Evolutionary conservation across 2,797 vertebrate genomes (phyloP), one percentile per base, ranked within the genome.

Genomic region (Epinephelus malabaricus): DNA sequence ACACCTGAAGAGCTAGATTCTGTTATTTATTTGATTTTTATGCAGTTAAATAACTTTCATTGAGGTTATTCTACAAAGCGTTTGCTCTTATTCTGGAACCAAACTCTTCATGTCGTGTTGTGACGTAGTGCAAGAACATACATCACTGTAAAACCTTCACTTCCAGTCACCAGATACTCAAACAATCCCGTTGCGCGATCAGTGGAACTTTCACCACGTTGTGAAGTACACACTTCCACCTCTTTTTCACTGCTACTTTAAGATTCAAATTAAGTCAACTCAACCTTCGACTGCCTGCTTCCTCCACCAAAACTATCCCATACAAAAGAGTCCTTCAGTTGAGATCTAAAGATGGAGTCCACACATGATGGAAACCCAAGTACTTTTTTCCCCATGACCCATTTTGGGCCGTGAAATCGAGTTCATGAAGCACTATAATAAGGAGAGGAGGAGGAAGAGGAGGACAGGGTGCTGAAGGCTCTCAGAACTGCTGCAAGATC

Each of bases 401-500:
- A 40, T 9, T 53, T 19, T 15, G 34, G 56, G 51, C 3, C 15
- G 9, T n/a, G 51, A 23, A 58, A 66, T 3, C 2, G 30, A 70
- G 76, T 68, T 78, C 38, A 45, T 50, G 40, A 73, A 64, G 68
- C 56, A 15, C 12, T 34, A 9, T 4, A 15, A 7, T 14, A 11
- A 13, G 34, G 34, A 25, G 18, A 11, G 40, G 17, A 19, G 27
- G 15, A 54, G 9, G 12, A 46, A 2, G 27, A 21, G 13, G 51
- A 34, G 34, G 34, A 34, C 8, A 0, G 34, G 34, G 34, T 34
- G 34, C 6, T 34, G 34, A 30, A 14, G 19, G 1, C 3, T 19
- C 81, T 95, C 88, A 99, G 79, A 99, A 97, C 88, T 97, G 97
- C 95, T 99, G 98, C 56, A 97, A 71, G 69, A 99, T 97, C 59